Conservation (phyloP, 2,797 vertebrate species). For the Sebastolobus altivelis region DNA sequence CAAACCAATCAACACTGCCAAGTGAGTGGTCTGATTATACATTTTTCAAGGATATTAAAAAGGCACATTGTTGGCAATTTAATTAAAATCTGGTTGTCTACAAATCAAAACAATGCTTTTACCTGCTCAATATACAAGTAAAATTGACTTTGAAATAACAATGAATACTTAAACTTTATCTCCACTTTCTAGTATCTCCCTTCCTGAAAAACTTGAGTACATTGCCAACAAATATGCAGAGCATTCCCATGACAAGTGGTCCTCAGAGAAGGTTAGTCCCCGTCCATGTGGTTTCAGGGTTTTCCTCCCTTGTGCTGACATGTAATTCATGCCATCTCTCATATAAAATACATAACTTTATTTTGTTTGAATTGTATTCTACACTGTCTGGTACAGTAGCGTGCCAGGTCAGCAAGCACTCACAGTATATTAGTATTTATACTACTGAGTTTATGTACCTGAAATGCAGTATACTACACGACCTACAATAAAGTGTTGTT, state of each 20-base stretch:
- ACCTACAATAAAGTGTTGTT: constrained; percentile 30
- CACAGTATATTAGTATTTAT: background rate
- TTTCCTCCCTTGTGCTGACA: background rate
- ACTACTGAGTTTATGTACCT: background rate
- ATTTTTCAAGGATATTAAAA: background rate
- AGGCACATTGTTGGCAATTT: no score
- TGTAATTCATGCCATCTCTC: background rate
- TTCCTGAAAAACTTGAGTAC: constrained; percentile 97
- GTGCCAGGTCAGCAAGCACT: background rate
- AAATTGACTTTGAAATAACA: background rate
- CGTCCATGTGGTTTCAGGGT: background rate
- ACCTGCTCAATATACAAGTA: background rate
- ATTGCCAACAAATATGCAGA: constrained; percentile 97
- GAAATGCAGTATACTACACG: background rate
- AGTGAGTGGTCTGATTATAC: constrained; percentile 86
- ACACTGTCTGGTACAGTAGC: background rate
- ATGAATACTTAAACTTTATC: constrained; percentile 7
- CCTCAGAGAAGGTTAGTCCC: constrained; percentile 93
- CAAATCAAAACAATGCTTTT: constrained; percentile 3
- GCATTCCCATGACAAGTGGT: constrained; percentile 98
- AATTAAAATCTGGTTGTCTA: background rate
- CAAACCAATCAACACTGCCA: constrained; percentile 93
- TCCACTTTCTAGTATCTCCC: constrained; percentile 88
- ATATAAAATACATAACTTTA: background rate
- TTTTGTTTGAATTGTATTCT: background rate